Evolutionary conservation across 2,797 vertebrate species (phyloP), one percentile per base, ranked within the genome.

Genomic region (Aeoliscus strigatus): DNA sequence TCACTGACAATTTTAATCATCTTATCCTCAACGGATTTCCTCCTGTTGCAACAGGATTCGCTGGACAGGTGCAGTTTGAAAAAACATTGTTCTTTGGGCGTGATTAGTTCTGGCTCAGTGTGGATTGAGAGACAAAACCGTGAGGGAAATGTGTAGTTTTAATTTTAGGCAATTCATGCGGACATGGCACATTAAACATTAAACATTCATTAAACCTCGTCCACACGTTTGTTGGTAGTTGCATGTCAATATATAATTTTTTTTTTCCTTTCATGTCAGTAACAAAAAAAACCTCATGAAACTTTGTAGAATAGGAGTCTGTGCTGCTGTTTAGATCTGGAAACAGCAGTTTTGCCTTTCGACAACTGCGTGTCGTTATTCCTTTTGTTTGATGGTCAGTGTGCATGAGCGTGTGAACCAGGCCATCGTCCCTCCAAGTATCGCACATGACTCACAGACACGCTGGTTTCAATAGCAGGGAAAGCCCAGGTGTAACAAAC

Each of bases 101-200:
- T 57, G 26, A 68, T 54, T 70, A 52, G 49, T 63, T 59, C n/a
- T 32, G 39, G 34, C 15, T 59, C 32, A 34, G 14, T 18, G 13
- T 38, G 21, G 14, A 44, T 41, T 15, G 25, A 64, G 57, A n/a
- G 44, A 40, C 21, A 16, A 6, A 31, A 27, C n/a, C 37, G 13
- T 40, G 25, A 27, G 21, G 30, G 34, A 14, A n/a, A 39, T 9
- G 33, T 35, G 12, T 11, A 30, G 27, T 25, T 34, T 36, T 53
- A 29, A 38, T 33, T 52, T 46, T 40, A 35, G 25, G 11, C 4
- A 9, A 17, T 55, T 48, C 39, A 7, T 9, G 4, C 3, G n/a
- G 17, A 43, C 16, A 28, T 23, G 29, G 12, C 33, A 21, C 18
- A 21, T 21, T 6, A 21, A n/a, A n/a, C n/a, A n/a, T n/a, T n/a